Base-by-base conservation (phyloP, 2,888 invertebrate species). In the Hedya salicella region DNA sequence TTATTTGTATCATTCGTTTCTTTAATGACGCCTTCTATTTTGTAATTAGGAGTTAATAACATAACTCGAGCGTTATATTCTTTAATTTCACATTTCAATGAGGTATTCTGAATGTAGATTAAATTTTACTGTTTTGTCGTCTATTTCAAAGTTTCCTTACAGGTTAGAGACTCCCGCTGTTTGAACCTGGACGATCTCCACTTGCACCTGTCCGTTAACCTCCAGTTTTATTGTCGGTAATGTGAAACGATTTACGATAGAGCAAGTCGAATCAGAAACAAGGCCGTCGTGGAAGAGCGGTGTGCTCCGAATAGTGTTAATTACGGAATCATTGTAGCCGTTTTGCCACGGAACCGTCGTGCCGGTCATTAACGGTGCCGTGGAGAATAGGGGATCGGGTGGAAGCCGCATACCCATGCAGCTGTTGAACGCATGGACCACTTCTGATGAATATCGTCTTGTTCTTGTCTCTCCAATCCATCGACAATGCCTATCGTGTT, bases 241-340 rank as follows among this genome's bases (percentile, higher is more conserved):
- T 78, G 82, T 85, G 86, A 83, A 91, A 86, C 86, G 87, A 89
- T 91, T 89, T 86, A 88, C 83, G 81, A 83, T 80, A 81, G 79
- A 82, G 84, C 86, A 83, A 77, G 71, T 76, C 88, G 80, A 89
- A 91, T 89, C 78, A 80, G 77, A 91, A 91, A 91, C 89, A 89
- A 89, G 89, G 87, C 85, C 87, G 83, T 79, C 75, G 78, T 81
- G 81, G 79, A 77, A 82, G 80, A 83, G 77, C 79, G 83, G 81
- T 82, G 85, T 86, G 86, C 81, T 82, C 82, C 75, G 86, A 82
- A 84, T 86, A 79, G 81, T 82, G 78, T 88, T 88, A 89, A 91
- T 90, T 89, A 86, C 81, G 77, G 82, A 85, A 84, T 80, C 78
- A 79, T 82, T 81, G 81, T 81, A 71, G 78, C 75, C 75, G 71